phyloP scores from a whole-genome alignment of 2,888 invertebrate genomes.

The Nipponacmea schrenckii region DNA sequence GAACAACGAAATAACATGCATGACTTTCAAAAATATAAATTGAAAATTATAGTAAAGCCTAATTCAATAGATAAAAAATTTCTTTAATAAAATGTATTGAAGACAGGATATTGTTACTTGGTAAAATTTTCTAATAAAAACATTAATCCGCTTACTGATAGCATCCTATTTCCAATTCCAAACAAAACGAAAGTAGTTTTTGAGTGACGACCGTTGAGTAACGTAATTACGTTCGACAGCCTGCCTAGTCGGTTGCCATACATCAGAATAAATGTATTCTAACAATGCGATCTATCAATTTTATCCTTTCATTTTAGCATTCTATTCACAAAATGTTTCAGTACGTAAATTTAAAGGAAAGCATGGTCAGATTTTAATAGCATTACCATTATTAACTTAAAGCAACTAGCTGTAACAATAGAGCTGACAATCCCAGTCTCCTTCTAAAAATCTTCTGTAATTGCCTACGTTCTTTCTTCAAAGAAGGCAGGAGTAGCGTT shows the following conservation, averaged over 20 bases:
- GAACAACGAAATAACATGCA: too few relatives aligned
- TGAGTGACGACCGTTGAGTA: not conserved
- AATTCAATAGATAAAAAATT: too few relatives aligned
- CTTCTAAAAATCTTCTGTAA: too few relatives aligned
- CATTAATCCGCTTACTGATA: not conserved
- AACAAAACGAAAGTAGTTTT: slow-evolving; percentile 2
- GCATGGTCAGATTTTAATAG: not conserved
- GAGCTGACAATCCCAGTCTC: too few relatives aligned
- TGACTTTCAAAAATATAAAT: too few relatives aligned
- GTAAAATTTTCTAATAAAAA: too few relatives aligned
- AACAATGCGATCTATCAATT: slow-evolving; percentile 1
- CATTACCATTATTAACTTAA: slow-evolving; percentile 3
- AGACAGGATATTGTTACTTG: too few relatives aligned
- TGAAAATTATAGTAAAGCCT: too few relatives aligned
- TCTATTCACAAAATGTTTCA: not conserved
- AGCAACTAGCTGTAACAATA: not conserved
- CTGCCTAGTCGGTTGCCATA: not conserved
- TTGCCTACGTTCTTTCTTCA: too few relatives aligned
- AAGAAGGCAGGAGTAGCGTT: too few relatives aligned
- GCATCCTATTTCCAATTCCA: not conserved
- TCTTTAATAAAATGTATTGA: too few relatives aligned
- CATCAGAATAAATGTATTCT: not conserved
- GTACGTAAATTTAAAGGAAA: not conserved
- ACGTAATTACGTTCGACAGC: not conserved
- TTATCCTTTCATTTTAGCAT: not conserved